Conservation (phyloP, 2,888 invertebrate species). For the Cantharis nigra region DNA sequence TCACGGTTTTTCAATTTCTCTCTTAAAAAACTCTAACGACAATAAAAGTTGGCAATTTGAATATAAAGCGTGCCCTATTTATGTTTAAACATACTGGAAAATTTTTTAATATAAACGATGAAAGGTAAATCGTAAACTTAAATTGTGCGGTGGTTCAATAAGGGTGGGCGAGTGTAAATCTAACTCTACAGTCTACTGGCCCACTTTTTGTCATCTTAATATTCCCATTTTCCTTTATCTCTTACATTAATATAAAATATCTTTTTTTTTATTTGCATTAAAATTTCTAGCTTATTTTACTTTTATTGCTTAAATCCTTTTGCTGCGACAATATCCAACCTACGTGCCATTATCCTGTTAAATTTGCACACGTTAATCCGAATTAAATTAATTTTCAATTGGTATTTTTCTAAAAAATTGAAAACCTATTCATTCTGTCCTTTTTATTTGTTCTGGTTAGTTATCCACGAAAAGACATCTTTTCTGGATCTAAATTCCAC, state of each 20-base stretch:
- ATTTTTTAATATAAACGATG: background rate
- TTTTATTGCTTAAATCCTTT: background rate
- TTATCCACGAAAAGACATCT: background rate
- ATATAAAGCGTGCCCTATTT: background rate
- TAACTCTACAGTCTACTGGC: background rate
- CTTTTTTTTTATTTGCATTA: too few relatives aligned
- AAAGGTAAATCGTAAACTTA: background rate
- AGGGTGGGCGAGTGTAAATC: background rate
- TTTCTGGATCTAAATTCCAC: background rate
- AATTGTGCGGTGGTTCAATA: background rate
- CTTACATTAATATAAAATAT: background rate
- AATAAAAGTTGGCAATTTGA: background rate
- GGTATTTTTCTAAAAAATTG: background rate
- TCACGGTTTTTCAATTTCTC: background rate
- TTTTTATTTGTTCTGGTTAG: background rate
- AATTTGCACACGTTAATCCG: background rate
- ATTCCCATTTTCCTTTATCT: background rate
- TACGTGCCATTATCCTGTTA: background rate
- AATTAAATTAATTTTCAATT: background rate
- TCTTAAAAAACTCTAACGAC: background rate
- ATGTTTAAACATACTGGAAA: background rate
- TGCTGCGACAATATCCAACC: too few relatives aligned
- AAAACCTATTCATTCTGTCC: background rate
- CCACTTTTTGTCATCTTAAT: background rate
- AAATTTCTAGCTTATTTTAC: background rate